A percentile compares a stretch with the other conserved stretches of the same genome.
Evolutionary conservation across 2,888 invertebrate species (phyloP).

Genomic region (Metacarcinus magister): DNA sequence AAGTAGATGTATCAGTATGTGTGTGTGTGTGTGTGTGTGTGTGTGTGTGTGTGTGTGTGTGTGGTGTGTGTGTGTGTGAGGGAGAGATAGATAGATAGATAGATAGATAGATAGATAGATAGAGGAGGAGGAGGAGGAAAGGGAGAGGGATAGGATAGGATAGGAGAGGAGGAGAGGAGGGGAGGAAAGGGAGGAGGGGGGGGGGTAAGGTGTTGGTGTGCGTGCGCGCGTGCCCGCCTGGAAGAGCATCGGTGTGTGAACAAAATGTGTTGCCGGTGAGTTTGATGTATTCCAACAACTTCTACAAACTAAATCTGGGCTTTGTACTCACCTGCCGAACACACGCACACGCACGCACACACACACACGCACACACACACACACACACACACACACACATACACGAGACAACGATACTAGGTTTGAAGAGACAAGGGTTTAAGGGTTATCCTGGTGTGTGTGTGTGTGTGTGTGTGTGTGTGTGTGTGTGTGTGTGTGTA

Average conservation of each 20-base stretch:
- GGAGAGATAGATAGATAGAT: not conserved
- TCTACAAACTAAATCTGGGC: not conserved
- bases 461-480: too few relatives aligned
- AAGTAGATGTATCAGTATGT: not conserved
- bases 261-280: not conserved
- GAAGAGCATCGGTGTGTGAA: not conserved
- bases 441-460: too few relatives aligned
- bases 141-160: too few relatives aligned
- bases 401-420: too few relatives aligned
- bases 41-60: not conserved
- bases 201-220: not conserved
- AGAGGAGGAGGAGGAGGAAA: too few relatives aligned
- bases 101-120: not conserved
- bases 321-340: not conserved
- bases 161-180: too few relatives aligned
- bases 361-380: constrained; percentile 3
- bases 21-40: not conserved
- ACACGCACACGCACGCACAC: not conserved
- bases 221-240: not conserved
- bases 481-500: too few relatives aligned
- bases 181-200: too few relatives aligned
- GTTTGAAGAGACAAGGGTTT: too few relatives aligned
- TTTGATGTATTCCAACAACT: not conserved
- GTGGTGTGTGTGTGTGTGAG: too few relatives aligned
- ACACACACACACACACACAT: not conserved